Conservation (phyloP, 30 jellyfish, hydroid and myxozoan species). For the Pseudorhiza aurosa region DNA sequence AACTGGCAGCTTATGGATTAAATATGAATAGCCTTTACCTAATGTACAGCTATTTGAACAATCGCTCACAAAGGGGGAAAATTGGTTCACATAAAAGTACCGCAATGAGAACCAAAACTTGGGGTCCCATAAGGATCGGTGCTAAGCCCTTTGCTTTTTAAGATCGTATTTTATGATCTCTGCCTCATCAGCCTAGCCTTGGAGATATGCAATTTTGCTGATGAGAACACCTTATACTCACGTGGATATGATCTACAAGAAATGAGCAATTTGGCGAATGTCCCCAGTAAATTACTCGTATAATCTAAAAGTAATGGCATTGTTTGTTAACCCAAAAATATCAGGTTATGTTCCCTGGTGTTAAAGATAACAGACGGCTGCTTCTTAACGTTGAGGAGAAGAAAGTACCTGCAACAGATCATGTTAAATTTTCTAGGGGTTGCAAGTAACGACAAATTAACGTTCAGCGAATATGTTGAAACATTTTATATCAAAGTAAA, state of each 20-base stretch:
- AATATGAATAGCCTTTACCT: not conserved
- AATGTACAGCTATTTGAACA: not conserved
- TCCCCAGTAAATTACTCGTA: no score
- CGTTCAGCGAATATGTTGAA: no score
- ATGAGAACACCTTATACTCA: not conserved
- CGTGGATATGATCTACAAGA: conserved; percentile 4
- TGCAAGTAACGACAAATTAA: no score
- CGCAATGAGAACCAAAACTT: not conserved
- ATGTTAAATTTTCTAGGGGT: no score
- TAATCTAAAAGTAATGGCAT: no score
- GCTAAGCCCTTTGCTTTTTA: not conserved
- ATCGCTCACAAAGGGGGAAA: conserved; percentile 8
- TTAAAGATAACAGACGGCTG: no score
- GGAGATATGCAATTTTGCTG: conserved; percentile 8
- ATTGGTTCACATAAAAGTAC: not conserved
- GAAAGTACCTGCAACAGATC: no score
- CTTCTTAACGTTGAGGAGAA: no score
- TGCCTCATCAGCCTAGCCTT: not conserved
- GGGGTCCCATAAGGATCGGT: conserved; percentile 4
- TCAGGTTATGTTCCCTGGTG: no score
- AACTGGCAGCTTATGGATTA: conserved; percentile 17
- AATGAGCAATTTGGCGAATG: no score
- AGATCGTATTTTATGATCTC: not conserved
- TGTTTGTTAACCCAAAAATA: no score
- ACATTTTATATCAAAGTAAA: no score